A percentile compares a stretch with the other conserved stretches of the same genome.
Conservation (phyloP, 1,140 invertebrate species). For the Megalopta genalis region DNA sequence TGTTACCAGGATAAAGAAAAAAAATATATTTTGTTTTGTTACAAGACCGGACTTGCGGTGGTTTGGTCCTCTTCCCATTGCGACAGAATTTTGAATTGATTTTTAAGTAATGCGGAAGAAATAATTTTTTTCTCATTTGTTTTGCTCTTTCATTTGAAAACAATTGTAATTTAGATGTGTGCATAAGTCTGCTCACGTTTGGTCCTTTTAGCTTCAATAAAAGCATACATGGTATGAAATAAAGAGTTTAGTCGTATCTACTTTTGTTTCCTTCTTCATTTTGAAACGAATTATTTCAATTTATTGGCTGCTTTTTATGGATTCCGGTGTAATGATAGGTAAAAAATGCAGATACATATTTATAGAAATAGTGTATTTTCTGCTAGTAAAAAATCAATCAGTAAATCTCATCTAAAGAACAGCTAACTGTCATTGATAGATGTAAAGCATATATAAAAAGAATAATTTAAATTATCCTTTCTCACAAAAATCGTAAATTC, state of each 20-base stretch:
- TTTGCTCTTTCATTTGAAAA: background rate
- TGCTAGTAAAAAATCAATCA: no score
- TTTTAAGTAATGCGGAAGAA: background rate
- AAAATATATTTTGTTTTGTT: conserved; percentile 39
- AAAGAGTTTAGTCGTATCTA: background rate
- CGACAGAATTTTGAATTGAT: background rate
- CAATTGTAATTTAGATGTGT: background rate
- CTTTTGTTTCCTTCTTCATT: background rate
- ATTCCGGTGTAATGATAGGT: no score
- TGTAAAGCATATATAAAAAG: no score
- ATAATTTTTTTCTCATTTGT: background rate
- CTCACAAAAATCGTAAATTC: no score
- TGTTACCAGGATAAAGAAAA: conserved; percentile 26
- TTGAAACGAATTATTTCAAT: no score
- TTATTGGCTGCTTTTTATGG: no score
- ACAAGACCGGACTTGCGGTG: background rate
- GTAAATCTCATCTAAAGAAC: no score
- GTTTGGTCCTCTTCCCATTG: background rate
- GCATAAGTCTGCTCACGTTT: background rate
- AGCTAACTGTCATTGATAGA: no score
- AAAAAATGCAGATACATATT: no score
- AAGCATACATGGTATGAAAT: background rate
- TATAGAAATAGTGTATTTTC: no score
- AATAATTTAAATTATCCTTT: no score
- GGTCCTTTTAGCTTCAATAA: background rate